Conservation (phyloP, 2,113 vertebrate genomes). For the Tragelaphus strepsiceros region DNA sequence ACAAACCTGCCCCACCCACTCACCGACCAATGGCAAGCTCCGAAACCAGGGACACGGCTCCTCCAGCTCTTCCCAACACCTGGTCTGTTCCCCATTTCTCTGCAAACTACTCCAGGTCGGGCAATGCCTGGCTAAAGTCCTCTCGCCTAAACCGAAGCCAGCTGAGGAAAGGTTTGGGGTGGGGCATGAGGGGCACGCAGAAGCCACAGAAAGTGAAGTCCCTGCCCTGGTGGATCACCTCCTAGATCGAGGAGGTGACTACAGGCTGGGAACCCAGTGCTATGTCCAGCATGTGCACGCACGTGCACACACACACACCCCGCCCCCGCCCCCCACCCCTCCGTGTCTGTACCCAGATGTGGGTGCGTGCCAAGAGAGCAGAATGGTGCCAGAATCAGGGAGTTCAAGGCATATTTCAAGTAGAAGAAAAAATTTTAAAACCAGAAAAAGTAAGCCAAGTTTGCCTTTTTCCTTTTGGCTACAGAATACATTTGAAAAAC, state of each 20-base stretch:
- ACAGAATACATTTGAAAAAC: background rate
- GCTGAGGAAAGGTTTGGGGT: background rate
- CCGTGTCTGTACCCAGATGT: background rate
- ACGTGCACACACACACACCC: fast-evolving
- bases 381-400: background rate
- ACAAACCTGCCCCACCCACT: background rate
- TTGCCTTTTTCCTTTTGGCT: background rate
- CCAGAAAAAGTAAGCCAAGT: background rate
- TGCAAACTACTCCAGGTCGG: background rate
- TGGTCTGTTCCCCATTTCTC: background rate
- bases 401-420: no score
- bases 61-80: background rate
- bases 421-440: background rate
- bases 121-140: background rate
- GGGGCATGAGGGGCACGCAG: fast-evolving
- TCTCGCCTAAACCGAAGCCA: background rate
- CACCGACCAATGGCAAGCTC: background rate
- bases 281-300: fast-evolving
- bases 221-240: background rate
- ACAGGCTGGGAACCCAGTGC: background rate
- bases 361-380: background rate
- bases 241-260: no score
- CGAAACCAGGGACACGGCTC: background rate
- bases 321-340: fast-evolving
- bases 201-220: background rate